A percentile compares a stretch with the other conserved stretches of the same genome.
Evolutionary conservation across 1,140 invertebrate species (phyloP).

Genomic region (Penaeus japonicus): DNA sequence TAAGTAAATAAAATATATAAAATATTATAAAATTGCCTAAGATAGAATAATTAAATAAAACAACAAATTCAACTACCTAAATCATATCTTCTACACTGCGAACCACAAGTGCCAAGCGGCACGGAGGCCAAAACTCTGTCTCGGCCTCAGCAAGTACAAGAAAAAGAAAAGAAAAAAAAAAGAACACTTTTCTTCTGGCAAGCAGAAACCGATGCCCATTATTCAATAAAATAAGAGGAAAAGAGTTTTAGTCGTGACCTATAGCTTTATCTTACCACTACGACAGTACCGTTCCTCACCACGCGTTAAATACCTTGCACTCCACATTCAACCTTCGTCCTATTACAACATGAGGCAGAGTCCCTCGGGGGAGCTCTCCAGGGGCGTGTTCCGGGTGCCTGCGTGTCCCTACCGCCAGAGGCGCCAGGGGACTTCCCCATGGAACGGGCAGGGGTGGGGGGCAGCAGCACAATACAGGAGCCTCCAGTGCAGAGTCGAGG

Average conservation of each 20-base stretch:
- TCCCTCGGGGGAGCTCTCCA: not conserved
- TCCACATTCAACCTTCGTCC: not conserved
- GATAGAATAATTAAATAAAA: conserved; percentile 37
- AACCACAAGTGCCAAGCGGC: too few species aligned
- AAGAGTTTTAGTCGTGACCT: too few species aligned
- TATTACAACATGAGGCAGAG: conserved; percentile 1
- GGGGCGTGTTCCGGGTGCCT: too few species aligned
- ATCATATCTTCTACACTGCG: not conserved
- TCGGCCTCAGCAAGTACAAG: too few species aligned
- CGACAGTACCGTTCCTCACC: not conserved
- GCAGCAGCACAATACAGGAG: not conserved
- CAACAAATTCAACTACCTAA: conserved; percentile 26
- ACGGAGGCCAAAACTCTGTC: too few species aligned
- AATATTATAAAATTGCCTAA: conserved; percentile 27
- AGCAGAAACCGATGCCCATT: too few species aligned
- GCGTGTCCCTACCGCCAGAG: too few species aligned
- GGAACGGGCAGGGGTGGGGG: too few species aligned
- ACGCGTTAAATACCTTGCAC: not conserved
- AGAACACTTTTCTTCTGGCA: not conserved
- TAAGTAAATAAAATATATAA: conserved; percentile 22
- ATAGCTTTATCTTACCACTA: not conserved
- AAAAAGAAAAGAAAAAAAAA: not conserved
- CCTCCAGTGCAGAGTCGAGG: not conserved
- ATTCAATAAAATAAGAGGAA: too few species aligned
- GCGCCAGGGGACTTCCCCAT: too few species aligned